Evolutionary conservation across 2,113 vertebrate species (phyloP).

Genomic region (Oryzias javanicus): DNA sequence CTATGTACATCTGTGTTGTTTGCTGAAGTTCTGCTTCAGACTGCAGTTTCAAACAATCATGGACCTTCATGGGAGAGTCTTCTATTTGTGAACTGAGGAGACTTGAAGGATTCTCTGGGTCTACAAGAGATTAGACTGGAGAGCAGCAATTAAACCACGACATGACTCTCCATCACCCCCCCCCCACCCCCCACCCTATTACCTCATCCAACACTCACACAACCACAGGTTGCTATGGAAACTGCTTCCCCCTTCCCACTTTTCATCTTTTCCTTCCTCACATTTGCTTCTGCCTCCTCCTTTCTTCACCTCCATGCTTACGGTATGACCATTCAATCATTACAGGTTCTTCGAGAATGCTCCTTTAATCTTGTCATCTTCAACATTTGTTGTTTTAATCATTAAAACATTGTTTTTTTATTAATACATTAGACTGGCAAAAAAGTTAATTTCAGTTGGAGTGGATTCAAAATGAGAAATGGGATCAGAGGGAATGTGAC

Average conservation of each 20-base stretch:
- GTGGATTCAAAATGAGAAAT: no score
- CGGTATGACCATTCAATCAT: constrained; percentile 1
- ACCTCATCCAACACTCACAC: constrained; percentile 33
- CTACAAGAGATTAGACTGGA: constrained; percentile 47
- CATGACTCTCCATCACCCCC: constrained; percentile 36
- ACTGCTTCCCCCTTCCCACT: constrained; percentile 35
- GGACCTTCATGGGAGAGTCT: not conserved
- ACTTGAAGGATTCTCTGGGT: constrained; percentile 32
- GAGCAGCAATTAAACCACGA: constrained; percentile 57
- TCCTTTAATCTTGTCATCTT: no score
- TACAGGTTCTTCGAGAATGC: constrained; percentile 16
- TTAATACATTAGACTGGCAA: no score
- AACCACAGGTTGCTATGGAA: constrained; percentile 62
- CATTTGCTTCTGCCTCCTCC: constrained; percentile 18
- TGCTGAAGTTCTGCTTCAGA: not conserved
- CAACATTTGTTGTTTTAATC: no score
- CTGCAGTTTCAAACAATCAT: constrained; percentile 1
- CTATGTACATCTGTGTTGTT: not conserved
- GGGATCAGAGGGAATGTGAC: no score
- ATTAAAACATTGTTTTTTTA: no score
- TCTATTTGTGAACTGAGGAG: constrained; percentile 8
- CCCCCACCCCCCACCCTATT: constrained; percentile 24
- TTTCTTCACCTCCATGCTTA: constrained; percentile 15
- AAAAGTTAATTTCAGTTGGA: no score
- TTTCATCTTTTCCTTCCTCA: constrained; percentile 17